phyloP scores from a whole-genome alignment of 2,888 invertebrate species.

The Brenthis hecate region DNA sequence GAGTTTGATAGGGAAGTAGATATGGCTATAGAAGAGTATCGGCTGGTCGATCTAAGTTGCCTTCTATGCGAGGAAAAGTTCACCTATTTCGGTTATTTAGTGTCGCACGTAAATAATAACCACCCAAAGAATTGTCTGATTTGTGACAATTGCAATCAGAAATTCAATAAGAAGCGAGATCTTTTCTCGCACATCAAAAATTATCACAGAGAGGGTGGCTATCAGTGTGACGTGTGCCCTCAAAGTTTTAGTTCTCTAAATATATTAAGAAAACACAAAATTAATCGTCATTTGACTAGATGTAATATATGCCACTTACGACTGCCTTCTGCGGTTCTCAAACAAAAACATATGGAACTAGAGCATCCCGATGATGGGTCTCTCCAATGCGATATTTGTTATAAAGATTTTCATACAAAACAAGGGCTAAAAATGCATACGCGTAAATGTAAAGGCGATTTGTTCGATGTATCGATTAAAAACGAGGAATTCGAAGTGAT shows the following conservation, averaged over 20 bases:
- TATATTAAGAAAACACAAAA: constrained; percentile 68
- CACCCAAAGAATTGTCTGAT: constrained; percentile 73
- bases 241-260: constrained; percentile 66
- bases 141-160: constrained; percentile 73
- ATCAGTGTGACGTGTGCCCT: constrained; percentile 67
- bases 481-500: constrained; percentile 61
- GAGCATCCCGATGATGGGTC: constrained; percentile 74
- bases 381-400: constrained; percentile 66
- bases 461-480: constrained; percentile 58
- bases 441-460: constrained; percentile 65
- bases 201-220: constrained; percentile 74
- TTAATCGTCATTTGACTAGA: constrained; percentile 65
- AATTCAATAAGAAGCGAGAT: constrained; percentile 71
- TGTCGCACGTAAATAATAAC: constrained; percentile 68
- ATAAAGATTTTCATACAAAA: constrained; percentile 71
- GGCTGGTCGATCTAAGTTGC: constrained; percentile 63
- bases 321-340: constrained; percentile 66
- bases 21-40: constrained; percentile 73
- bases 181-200: constrained; percentile 74
- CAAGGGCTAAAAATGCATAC: constrained; percentile 71
- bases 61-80: constrained; percentile 64
- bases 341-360: constrained; percentile 68
- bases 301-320: constrained; percentile 68
- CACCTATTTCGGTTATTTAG: constrained; percentile 70
- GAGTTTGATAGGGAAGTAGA: constrained; percentile 66